These are phyloP conservation scores for Aspidoscelis tigris DNA, from an alignment of 2,113 vertebrate genomes.

Conservation along the genomic window DNA sequence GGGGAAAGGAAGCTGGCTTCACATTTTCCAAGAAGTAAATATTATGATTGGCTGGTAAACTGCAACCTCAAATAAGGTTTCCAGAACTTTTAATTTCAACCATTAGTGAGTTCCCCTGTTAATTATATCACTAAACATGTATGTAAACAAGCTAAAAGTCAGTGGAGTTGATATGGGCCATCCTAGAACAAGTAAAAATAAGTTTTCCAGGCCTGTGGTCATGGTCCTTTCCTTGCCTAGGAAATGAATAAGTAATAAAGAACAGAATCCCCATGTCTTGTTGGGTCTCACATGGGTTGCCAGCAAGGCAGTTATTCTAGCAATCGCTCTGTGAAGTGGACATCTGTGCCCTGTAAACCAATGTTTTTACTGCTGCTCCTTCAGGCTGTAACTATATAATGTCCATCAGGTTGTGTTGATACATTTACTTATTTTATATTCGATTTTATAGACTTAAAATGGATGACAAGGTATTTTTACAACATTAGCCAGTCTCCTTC, in stretches of 20 bases:
- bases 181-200: neutral
- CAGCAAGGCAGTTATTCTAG: slow-evolving; percentile 1
- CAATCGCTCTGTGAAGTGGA: neutral
- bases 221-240: neutral
- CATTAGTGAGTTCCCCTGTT: neutral
- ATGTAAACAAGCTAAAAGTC: neutral
- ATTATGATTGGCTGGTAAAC: slow-evolving; percentile 8
- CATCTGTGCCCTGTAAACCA: slow-evolving; percentile 11
- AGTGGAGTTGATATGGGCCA: neutral
- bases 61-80: neutral
- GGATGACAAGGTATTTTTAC: slow-evolving; percentile 16
- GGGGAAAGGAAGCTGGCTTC: neutral
- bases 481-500: neutral
- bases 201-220: neutral
- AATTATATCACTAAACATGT: neutral
- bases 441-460: slow-evolving; percentile 23
- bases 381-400: neutral
- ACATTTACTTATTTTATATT: slow-evolving; percentile 19
- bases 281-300: slow-evolving; percentile 1
- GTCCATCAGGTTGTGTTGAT: neutral
- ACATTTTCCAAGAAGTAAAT: slow-evolving; percentile 22
- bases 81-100: neutral
- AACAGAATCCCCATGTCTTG: neutral
- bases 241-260: neutral
- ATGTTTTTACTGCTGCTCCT: neutral